Evolutionary conservation across 2,113 vertebrate genomes (phyloP), one percentile per base, ranked within the genome.

Genomic region (Sprattus sprattus): DNA sequence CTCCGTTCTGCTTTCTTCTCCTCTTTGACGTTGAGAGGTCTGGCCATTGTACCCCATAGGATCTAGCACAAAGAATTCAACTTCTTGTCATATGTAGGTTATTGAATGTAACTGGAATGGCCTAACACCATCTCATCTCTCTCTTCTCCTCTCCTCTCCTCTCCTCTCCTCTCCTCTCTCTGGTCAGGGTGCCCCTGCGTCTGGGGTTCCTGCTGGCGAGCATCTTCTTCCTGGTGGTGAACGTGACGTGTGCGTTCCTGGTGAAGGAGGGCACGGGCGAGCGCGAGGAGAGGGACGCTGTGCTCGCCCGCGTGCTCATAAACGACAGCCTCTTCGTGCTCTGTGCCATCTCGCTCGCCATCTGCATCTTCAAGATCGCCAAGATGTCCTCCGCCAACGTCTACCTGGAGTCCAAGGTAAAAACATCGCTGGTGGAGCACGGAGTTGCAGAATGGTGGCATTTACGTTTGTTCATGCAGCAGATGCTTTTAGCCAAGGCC

Each of bases 311-410:
- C 0, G 96, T 97, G 83, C 92, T 99, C 4, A 91, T 98, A 93
- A 99, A 98, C 1, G 97, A 99, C 92, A 96, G 95, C 87, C 96
- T 99, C 44, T 99, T 99, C 88, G 97, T 99, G 89, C 94, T 97
- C 91, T 99, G 97, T 89, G 97, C 97, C 86, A 89, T 99, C 89
- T 97, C 95, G 0, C 94, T 99, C 90, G 96, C 97, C 86, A 94
- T 96, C 89, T 98, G 97, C 93, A 95, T 97, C 95, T 98, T 96
- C 95, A 98, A 96, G 90, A 96, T 98, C 3, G 96, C 97, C 92
- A 99, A 97, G 95, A 96, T 97, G 97, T 97, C 98, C 86, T 97
- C 97, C 32, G 97, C 98, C n/a, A 98, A 97, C 0, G 97, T 99
- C 94, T 99, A 99, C 95, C 97, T 99, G 80, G 97, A 99, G 94